Evolutionary conservation across 1,140 invertebrate species (phyloP).

Genomic region (Tetranychus cinnabarinus): DNA sequence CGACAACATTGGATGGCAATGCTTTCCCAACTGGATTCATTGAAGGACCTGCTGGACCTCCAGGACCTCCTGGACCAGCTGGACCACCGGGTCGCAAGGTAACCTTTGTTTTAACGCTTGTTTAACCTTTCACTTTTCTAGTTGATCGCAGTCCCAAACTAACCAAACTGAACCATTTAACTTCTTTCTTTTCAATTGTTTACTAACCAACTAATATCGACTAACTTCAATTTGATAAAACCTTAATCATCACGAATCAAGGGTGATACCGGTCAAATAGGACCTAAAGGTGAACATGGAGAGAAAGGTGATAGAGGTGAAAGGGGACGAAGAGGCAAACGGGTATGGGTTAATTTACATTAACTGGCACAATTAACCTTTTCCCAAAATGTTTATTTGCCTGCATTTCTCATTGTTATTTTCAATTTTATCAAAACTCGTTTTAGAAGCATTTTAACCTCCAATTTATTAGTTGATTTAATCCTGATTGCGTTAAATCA

Average conservation of each 20-base stretch:
- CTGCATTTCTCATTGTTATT: neutral
- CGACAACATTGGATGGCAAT: slow-evolving; percentile 65
- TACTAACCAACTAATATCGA: neutral
- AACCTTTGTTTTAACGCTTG: neutral
- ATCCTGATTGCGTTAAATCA: too few relatives aligned
- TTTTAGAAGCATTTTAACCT: too few relatives aligned
- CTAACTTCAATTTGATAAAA: too few relatives aligned
- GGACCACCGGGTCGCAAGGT: slow-evolving; percentile 44
- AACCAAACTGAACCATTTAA: neutral
- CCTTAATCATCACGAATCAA: slow-evolving; percentile 7
- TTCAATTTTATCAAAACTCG: neutral
- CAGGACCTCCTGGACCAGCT: slow-evolving; percentile 34
- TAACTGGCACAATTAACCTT: neutral
- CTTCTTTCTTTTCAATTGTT: neutral
- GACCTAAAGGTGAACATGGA: slow-evolving; percentile 66
- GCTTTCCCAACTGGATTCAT: slow-evolving; percentile 43
- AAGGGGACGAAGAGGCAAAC: slow-evolving; percentile 28
- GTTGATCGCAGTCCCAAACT: neutral
- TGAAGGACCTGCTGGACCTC: slow-evolving; percentile 52
- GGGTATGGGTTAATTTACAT: slow-evolving; percentile 6
- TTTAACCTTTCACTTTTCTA: neutral
- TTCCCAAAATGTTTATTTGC: too few relatives aligned
- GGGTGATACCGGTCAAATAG: slow-evolving; percentile 44
- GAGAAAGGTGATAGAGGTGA: slow-evolving; percentile 69
- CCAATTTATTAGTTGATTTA: too few relatives aligned